Base-by-base conservation (phyloP, 2,113 vertebrate species). In the Oryzias curvinotus region DNA sequence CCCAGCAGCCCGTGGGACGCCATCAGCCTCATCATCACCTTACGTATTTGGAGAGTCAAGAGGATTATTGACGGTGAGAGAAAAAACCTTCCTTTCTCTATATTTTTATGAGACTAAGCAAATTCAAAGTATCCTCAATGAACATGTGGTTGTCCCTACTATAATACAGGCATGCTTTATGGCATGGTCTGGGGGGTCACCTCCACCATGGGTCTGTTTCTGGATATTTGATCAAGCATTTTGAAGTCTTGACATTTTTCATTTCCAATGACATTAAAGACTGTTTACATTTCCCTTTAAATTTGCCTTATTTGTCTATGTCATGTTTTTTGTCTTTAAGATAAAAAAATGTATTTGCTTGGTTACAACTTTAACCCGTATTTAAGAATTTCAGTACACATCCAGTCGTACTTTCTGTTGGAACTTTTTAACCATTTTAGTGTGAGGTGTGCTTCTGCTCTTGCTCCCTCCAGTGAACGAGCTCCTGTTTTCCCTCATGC, bases 1-100 rank as follows among this genome's bases (percentile, higher is more conserved):
- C 96, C 97, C 82, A 94, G 94, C 91, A 99, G 97, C 83, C 97
- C 97, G 0, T 99, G 97, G 97, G 97, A 99, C 6, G 97, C 96
- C 75, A 98, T 99, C 89, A 98, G 97, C 88, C 97, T 99, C 79
- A 96, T 99, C 85, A 97, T 99, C 86, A 94, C 96, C 3, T 90
- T 99, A 41, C 93, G 97, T 30, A 95, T 99, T 71, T 99, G 97
- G 97, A 94, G 97, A 65, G 94, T 98, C 75, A 99, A 98, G 88
- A 93, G 96, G 77, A 96, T 99, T 87, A 95, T 99, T 56, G 97
- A 99, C 5, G 97, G 97, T 98, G 83, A 95, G 94, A 18, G 14
- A 16, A 26, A 59, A 23, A 53, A 14, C 23, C 69, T 52, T 68
- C 66, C 55, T 65, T 23, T 77, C 70, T 57, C 48, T 42, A 63